phyloP scores from a whole-genome alignment of 1,140 invertebrate genomes.

The Papilio glaucus region DNA sequence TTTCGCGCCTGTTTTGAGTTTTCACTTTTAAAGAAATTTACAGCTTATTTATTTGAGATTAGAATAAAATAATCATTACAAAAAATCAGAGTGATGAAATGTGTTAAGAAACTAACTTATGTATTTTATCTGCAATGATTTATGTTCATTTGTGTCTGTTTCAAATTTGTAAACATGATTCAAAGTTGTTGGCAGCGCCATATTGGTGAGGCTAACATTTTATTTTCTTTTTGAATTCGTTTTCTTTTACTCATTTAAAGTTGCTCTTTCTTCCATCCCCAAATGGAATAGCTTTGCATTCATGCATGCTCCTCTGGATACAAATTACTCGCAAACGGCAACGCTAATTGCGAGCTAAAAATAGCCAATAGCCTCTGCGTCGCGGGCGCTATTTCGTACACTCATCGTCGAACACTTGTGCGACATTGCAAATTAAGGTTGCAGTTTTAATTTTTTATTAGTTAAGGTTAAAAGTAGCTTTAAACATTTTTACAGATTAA shows the following conservation, averaged over 20 bases:
- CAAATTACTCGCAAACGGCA: conserved; percentile 26
- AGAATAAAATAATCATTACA: no score
- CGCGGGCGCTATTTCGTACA: conserved; percentile 1
- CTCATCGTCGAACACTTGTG: not conserved
- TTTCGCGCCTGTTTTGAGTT: no score
- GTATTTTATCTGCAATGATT: not conserved
- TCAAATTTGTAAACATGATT: not conserved
- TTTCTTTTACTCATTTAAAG: conserved; percentile 15
- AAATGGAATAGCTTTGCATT: conserved; percentile 26
- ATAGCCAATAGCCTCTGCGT: conserved; percentile 13
- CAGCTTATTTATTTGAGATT: not conserved
- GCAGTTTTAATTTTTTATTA: conserved; percentile 5
- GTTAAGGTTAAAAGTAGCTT: not conserved
- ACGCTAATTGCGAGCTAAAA: conserved; percentile 29
- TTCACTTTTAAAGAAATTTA: no score
- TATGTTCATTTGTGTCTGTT: not conserved
- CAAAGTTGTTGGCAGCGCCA: not conserved
- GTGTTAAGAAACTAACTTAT: not conserved
- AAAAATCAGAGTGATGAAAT: no score
- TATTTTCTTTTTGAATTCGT: not conserved
- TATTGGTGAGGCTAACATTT: not conserved
- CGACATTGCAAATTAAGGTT: not conserved
- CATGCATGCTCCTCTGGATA: conserved; percentile 16
- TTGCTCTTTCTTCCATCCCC: conserved; percentile 12
- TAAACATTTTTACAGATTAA: no score